Evolutionary conservation across 2,797 vertebrate species (phyloP).

Genomic region (Tokudaia muenninki): DNA sequence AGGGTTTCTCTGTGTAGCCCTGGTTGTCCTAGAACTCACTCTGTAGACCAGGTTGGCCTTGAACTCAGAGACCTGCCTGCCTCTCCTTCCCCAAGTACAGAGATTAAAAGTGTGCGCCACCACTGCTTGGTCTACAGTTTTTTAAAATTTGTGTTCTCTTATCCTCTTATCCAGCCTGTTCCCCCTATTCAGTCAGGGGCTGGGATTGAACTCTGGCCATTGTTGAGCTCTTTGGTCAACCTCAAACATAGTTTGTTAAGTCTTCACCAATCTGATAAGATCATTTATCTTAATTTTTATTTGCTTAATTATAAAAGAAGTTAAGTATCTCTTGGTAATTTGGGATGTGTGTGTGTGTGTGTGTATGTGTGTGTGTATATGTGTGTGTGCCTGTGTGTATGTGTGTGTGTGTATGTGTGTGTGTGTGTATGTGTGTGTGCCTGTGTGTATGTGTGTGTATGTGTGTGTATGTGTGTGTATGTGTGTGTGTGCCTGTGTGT

Average conservation of each 20-base stretch:
- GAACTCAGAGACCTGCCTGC: neutral
- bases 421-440: too few relatives aligned
- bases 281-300: neutral
- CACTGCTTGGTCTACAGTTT: neutral
- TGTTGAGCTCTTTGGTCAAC: neutral
- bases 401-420: too few relatives aligned
- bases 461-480: too few relatives aligned
- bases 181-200: neutral
- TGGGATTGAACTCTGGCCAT: neutral
- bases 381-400: neutral
- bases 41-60: neutral
- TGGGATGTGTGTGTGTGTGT: neutral
- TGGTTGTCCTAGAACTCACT: neutral
- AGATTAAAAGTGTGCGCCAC: neutral
- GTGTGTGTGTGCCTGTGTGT: too few relatives aligned
- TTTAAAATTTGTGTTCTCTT: neutral
- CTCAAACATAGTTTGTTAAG: neutral
- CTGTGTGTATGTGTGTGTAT: too few relatives aligned
- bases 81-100: neutral
- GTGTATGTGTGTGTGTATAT: neutral
- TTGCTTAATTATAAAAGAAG: conserved; percentile 42
- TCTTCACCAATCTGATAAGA: conserved; percentile 17
- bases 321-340: neutral
- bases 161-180: neutral
- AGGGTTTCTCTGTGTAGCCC: neutral